A percentile compares a stretch with the other conserved stretches of the same genome.
Evolutionary conservation across 2,113 vertebrate species (phyloP).

Genomic region (Vireo altiloquus): DNA sequence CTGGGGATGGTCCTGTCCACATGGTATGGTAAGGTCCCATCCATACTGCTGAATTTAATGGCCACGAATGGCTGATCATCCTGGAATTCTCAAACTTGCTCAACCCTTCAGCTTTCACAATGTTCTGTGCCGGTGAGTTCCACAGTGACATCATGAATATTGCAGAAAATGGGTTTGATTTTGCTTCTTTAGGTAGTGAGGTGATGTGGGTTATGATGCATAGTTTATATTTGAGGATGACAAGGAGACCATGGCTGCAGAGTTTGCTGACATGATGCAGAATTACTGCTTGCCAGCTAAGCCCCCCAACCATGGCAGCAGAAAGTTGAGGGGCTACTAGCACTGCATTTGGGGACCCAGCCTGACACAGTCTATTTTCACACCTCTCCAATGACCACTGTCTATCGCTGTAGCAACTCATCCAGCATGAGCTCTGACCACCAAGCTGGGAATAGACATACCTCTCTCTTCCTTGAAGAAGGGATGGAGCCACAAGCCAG

Average conservation of each 20-base stretch:
- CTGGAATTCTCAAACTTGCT: background rate
- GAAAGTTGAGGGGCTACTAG: background rate
- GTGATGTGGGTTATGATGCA: background rate
- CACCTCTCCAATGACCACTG: background rate
- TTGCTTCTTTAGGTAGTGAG: background rate
- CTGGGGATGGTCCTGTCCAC: background rate
- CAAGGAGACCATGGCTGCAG: background rate
- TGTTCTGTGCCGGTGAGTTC: background rate
- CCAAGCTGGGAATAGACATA: background rate
- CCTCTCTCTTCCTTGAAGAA: background rate
- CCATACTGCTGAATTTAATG: background rate
- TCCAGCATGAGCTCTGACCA: background rate
- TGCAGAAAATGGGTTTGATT: background rate
- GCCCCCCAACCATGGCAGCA: rapidly evolving
- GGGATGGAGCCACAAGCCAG: background rate
- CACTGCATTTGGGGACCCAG: background rate
- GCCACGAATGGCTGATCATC: rapidly evolving
- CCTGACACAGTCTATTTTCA: background rate
- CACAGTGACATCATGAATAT: background rate
- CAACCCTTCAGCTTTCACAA: background rate
- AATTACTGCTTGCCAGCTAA: background rate
- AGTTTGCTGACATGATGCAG: background rate
- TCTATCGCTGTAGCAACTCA: background rate
- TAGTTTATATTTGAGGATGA: background rate
- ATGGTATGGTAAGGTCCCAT: background rate